Evolutionary conservation across 2,113 vertebrate genomes (phyloP).

Genomic region (Poeciliopsis turrubarensis): DNA sequence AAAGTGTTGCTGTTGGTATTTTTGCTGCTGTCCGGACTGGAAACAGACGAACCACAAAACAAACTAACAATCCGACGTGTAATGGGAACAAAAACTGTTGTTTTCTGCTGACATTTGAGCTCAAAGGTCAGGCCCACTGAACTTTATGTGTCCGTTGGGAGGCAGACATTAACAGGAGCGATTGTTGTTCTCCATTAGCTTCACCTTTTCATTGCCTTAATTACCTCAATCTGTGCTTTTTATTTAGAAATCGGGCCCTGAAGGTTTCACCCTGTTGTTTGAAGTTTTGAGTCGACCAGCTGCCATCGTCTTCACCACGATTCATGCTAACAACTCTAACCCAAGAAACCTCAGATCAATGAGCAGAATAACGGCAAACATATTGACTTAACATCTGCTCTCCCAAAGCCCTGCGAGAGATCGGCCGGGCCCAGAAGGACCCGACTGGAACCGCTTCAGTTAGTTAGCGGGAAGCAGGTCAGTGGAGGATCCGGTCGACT

Average conservation of each 20-base stretch:
- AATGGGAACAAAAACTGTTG: constrained; percentile 5
- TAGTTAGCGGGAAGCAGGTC: neutral
- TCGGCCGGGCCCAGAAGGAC: neutral
- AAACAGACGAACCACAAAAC: neutral
- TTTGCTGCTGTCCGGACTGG: neutral
- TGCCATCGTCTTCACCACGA: too few relatives aligned
- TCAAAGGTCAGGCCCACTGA: constrained; percentile 38
- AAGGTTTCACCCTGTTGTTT: neutral
- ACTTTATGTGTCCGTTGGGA: constrained; percentile 18
- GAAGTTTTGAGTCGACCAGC: neutral
- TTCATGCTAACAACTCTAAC: too few relatives aligned
- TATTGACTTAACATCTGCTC: neutral
- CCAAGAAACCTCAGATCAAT: neutral
- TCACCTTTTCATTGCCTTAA: neutral
- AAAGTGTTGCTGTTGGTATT: too few relatives aligned
- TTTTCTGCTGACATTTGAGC: constrained; percentile 31
- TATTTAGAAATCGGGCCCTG: neutral
- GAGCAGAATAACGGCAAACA: neutral
- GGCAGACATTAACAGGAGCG: constrained; percentile 11
- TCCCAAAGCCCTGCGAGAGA: neutral
- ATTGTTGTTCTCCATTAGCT: constrained; percentile 12
- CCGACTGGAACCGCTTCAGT: neutral
- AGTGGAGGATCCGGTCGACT: neutral
- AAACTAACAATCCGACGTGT: neutral
- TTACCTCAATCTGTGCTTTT: neutral